phyloP scores from a whole-genome alignment of 2,113 vertebrate species.

The Chamaetylas fuelleborni region DNA sequence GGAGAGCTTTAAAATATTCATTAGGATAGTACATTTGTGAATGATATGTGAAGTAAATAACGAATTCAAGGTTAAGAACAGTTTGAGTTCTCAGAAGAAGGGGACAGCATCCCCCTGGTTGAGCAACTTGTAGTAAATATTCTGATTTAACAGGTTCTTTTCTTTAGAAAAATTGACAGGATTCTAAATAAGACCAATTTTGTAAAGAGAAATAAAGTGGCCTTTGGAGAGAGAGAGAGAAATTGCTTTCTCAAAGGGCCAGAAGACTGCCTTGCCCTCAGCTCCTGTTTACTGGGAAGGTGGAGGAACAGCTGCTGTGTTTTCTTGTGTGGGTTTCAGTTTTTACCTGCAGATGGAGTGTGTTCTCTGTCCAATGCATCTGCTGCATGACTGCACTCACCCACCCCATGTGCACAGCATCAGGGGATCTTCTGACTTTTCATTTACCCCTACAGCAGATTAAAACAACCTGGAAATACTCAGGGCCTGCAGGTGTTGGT shows the following conservation, averaged over 20 bases:
- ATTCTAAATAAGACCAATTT: neutral
- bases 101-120: neutral
- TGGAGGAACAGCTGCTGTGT: neutral
- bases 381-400: neutral
- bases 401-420: neutral
- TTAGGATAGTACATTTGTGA: slow-evolving; percentile 16
- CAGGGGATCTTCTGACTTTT: neutral
- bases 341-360: neutral
- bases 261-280: neutral
- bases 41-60: slow-evolving; percentile 5
- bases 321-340: neutral
- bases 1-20: slow-evolving; percentile 53
- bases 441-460: neutral
- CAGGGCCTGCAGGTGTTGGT: neutral
- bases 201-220: neutral
- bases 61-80: slow-evolving; percentile 32
- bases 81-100: neutral
- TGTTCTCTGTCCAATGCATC: neutral
- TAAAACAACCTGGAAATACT: neutral
- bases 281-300: neutral
- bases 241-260: neutral
- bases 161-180: neutral
- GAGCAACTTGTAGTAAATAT: neutral
- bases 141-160: neutral
- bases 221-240: neutral